phyloP scores from a whole-genome alignment of 2,888 invertebrate species.

The Athrips mouffetella region DNA sequence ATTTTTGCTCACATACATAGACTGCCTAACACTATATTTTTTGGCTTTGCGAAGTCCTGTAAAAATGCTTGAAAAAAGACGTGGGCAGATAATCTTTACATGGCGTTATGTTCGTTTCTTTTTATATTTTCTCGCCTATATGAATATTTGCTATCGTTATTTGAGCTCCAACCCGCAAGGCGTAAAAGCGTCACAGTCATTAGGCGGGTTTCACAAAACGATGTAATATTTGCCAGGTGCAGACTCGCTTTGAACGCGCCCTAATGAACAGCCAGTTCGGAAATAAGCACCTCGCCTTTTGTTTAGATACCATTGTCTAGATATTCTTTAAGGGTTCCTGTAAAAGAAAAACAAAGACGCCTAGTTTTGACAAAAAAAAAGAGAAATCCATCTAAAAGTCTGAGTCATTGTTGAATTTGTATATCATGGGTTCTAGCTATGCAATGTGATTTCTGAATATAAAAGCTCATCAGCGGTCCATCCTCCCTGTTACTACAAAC shows the following conservation, averaged over 20 bases:
- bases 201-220: slow-evolving; percentile 38
- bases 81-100: too few relatives aligned
- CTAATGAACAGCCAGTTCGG: slow-evolving; percentile 46
- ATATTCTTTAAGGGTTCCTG: slow-evolving; percentile 2
- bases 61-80: too few relatives aligned
- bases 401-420: too few relatives aligned
- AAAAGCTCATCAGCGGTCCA: slow-evolving; percentile 1
- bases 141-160: background rate
- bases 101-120: background rate
- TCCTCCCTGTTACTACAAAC: background rate
- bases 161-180: slow-evolving; percentile 16
- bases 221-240: slow-evolving; percentile 41
- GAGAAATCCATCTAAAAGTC: too few relatives aligned
- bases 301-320: slow-evolving; percentile 41
- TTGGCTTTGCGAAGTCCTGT: too few relatives aligned
- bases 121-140: background rate
- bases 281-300: slow-evolving; percentile 42
- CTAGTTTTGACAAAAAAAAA: background rate
- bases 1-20: too few relatives aligned
- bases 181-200: slow-evolving; percentile 41
- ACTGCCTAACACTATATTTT: too few relatives aligned
- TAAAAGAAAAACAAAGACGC: background rate
- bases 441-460: background rate
- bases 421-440: background rate
- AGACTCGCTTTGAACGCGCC: slow-evolving; percentile 38